Percentiles rank a stretch among this genome's conserved stretches.
Conservation (phyloP, 2,797 vertebrate genomes). For the Cossypha caffra region DNA sequence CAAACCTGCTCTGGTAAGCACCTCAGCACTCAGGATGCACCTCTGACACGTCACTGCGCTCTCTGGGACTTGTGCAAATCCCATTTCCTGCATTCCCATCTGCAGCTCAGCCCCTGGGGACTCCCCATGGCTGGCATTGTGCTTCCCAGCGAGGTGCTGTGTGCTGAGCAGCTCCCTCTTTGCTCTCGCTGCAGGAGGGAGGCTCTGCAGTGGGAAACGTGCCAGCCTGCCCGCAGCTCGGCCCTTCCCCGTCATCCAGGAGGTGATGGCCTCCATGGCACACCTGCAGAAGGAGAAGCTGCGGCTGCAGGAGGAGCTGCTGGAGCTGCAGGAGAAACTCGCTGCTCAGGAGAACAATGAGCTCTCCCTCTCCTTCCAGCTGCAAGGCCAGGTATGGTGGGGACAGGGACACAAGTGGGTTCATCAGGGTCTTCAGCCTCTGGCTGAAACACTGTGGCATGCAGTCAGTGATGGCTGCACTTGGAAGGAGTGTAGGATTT, state of each 20-base stretch:
- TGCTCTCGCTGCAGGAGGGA: conserved; percentile 66
- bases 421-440: accelerated
- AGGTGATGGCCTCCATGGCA: conserved; percentile 76
- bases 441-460: background rate
- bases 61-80: background rate
- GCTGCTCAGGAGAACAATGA: conserved; percentile 76
- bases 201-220: conserved; percentile 70
- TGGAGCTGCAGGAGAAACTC: conserved; percentile 68
- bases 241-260: conserved; percentile 66
- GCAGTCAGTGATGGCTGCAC: background rate
- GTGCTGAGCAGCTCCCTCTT: background rate
- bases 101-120: background rate
- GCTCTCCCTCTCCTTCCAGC: conserved; percentile 75
- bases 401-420: background rate
- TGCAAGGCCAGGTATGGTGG: conserved; percentile 84
- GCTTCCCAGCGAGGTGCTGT: accelerated
- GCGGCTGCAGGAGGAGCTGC: conserved; percentile 75
- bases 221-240: conserved; percentile 13
- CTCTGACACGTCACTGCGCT: accelerated
- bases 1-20: accelerated
- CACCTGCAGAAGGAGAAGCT: conserved; percentile 76
- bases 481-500: background rate
- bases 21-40: accelerated
- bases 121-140: background rate
- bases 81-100: accelerated